These are phyloP conservation scores for Aplodontia rufa DNA, from an alignment of 2,113 vertebrate genomes.

Conservation along the genomic window DNA sequence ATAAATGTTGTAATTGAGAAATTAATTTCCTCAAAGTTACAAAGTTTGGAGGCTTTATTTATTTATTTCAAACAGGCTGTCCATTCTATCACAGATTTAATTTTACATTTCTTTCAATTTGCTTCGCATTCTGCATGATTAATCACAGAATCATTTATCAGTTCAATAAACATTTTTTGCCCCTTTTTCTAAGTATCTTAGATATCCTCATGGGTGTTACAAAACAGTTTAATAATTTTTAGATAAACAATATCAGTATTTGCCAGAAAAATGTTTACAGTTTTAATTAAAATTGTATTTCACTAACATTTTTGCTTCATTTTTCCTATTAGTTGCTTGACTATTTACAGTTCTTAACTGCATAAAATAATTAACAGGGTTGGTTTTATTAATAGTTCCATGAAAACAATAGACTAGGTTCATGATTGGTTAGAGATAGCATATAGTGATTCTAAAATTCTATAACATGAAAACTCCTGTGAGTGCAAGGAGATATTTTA, in stretches of 20 bases:
- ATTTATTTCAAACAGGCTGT: neutral
- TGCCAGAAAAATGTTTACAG: neutral
- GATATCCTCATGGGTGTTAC: neutral
- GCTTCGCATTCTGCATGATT: neutral
- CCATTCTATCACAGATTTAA: neutral
- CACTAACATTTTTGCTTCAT: neutral
- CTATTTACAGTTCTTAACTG: neutral
- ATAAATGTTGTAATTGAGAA: neutral
- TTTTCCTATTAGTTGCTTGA: neutral
- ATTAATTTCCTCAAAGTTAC: neutral
- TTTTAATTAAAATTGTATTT: conserved; percentile 5
- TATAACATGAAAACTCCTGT: neutral
- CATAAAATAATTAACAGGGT: neutral
- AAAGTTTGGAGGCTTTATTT: neutral
- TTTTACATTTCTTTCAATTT: neutral
- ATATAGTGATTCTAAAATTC: neutral
- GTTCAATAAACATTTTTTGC: neutral
- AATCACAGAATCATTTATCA: neutral
- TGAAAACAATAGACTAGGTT: neutral
- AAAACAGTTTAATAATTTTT: neutral
- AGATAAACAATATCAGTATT: neutral
- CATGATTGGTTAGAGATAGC: neutral
- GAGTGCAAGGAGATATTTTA: neutral
- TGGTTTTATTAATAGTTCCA: neutral
- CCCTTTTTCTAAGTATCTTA: neutral